These are phyloP conservation scores for Gadopsis marmoratus DNA, from an alignment of 2,797 vertebrate genomes.

Conservation along the genomic window DNA sequence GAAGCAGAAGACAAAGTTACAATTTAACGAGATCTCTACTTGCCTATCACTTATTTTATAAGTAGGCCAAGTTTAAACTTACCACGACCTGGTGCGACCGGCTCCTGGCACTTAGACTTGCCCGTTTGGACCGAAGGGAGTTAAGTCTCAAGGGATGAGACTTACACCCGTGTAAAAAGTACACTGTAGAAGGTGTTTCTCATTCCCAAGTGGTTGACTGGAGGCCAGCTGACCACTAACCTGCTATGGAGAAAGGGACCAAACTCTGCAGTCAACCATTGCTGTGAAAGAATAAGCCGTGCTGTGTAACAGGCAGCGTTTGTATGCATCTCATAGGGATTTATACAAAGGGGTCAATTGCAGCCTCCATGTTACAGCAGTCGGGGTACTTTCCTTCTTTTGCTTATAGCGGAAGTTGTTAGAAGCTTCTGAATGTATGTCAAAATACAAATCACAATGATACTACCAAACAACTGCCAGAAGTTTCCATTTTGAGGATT, in stretches of 20 bases:
- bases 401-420: background rate
- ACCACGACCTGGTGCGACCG: background rate
- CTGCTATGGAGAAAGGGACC: too few species aligned
- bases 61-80: background rate
- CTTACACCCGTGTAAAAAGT: background rate
- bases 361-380: background rate
- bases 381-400: background rate
- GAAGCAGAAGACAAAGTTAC: background rate
- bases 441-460: conserved; percentile 12
- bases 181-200: background rate
- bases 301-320: background rate
- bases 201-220: background rate
- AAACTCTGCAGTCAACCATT: background rate
- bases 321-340: background rate
- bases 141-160: background rate
- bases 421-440: background rate
- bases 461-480: background rate
- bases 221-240: background rate
- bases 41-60: background rate
- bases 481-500: conserved; percentile 40
- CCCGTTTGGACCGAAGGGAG: too few species aligned
- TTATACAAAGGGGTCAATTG: background rate
- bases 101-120: background rate
- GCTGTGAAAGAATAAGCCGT: background rate
- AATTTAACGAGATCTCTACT: background rate